phyloP scores from a whole-genome alignment of 2,113 vertebrate genomes.

The Gadus chalcogrammus region DNA sequence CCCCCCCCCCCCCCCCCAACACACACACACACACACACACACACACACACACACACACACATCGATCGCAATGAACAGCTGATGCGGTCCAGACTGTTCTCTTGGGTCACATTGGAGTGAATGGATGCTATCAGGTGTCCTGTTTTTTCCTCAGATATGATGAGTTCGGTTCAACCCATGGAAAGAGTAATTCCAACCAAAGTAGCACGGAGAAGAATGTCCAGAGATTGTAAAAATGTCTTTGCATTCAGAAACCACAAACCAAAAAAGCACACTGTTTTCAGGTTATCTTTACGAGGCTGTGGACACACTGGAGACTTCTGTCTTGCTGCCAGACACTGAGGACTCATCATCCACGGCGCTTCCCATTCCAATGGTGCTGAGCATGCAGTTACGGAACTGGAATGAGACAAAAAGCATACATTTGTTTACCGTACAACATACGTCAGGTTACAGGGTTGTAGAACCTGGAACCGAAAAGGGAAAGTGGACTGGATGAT shows the following conservation, averaged over 20 bases:
- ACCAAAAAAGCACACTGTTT: too few species aligned
- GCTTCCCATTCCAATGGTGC: constrained; percentile 76
- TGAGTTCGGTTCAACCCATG: constrained; percentile 17
- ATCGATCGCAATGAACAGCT: background rate
- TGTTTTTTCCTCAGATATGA: background rate
- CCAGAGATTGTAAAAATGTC: constrained; percentile 20
- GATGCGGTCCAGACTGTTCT: constrained; percentile 11
- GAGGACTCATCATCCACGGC: constrained; percentile 77
- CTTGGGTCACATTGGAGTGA: constrained; percentile 15
- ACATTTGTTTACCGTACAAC: background rate
- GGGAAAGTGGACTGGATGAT: background rate
- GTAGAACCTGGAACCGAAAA: too few species aligned
- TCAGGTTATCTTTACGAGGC: background rate
- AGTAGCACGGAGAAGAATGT: constrained; percentile 25
- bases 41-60: background rate
- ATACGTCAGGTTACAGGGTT: too few species aligned
- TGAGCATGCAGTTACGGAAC: constrained; percentile 84
- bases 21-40: background rate
- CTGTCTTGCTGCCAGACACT: constrained; percentile 79
- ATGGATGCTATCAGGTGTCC: constrained; percentile 8
- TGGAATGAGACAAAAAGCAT: constrained; percentile 45
- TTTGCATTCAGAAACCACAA: constrained; percentile 58
- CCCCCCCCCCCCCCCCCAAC: too few species aligned
- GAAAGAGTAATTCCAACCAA: background rate
- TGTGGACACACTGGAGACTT: constrained; percentile 68